Base-by-base conservation (phyloP, 2,888 invertebrate species). In the Cosmia pyralina region DNA sequence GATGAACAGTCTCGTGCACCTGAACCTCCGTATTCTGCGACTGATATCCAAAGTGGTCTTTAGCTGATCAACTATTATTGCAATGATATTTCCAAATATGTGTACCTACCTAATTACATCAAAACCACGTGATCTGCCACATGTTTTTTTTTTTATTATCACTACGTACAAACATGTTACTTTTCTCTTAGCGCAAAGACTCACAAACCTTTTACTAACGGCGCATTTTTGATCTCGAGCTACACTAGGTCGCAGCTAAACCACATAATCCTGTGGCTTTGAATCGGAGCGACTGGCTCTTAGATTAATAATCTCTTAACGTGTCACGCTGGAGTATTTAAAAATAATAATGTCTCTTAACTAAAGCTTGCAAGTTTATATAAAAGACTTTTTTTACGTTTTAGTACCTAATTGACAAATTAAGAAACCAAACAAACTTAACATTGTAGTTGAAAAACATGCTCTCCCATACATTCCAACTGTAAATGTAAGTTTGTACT, bases 221-320 rank as follows among this genome's bases (percentile, higher is more conserved):
- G 69, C 65, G 46, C 50, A 69, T 84, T 84, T 81, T 81, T 84
- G 52, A 81, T 66, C 66, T 63, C 75, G 15, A 52, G n/a, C 76
- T 74, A 46, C 58, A 66, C 67, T 84, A 70, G 83, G 86, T 85
- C 86, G 53, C 46, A 75, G 66, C 55, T 58, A 69, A 79, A 80
- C 77, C 86, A n/a, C 72, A 41, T 84, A 81, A 85, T 84, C 77
- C 72, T 53, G 74, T 53, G 77, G 86, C 69, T 84, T 76, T 62
- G 15, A 74, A 72, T 75, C 41, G 28, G 60, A 79, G 80, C 70
- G 75, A 83, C 83, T 78, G 72, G 72, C 60, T 72, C 67, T 85
- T 75, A 64, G 53, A 72, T 75, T 83, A 81, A 84, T 65, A 62
- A 70, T 69, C 41, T 69, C 72, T 65, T 79, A 75, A 57, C 71